Percentiles rank a stretch among this genome's conserved stretches.
These are phyloP conservation scores for Passer domesticus DNA, from an alignment of 2,113 vertebrate species.

Conservation along the genomic window DNA sequence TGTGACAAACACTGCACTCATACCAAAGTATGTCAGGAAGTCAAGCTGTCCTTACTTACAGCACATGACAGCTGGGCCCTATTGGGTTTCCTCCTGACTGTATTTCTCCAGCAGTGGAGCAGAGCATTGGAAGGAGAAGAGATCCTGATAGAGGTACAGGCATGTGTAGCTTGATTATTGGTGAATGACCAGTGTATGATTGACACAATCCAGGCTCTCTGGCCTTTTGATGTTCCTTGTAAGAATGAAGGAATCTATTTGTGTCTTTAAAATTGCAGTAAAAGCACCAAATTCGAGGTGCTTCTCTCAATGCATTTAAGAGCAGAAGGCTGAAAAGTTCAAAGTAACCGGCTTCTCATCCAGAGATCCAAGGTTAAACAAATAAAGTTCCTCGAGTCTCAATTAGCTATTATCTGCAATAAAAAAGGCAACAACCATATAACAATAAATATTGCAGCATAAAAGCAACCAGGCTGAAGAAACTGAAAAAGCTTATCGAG, in stretches of 20 bases:
- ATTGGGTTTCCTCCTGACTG: not conserved
- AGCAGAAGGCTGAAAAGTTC: conserved; percentile 49
- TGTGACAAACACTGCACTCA: not conserved
- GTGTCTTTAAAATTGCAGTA: conserved; percentile 57
- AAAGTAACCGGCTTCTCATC: conserved; percentile 51
- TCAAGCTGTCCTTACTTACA: not conserved
- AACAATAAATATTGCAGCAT: conserved; percentile 50
- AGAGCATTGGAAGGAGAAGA: not conserved
- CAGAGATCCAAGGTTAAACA: conserved; percentile 67
- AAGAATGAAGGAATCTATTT: conserved; percentile 50
- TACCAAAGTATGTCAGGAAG: not conserved
- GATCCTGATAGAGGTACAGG: not conserved
- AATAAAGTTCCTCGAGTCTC: conserved; percentile 58
- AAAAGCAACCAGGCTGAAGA: conserved; percentile 31
- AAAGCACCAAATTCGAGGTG: conserved; percentile 50
- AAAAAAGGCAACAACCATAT: not conserved
- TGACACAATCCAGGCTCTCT: conserved; percentile 46
- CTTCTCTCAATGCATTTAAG: conserved; percentile 49
- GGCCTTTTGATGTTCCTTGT: conserved; percentile 52
- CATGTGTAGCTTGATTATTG: conserved; percentile 14
- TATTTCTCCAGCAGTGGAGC: not conserved
- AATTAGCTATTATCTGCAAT: conserved; percentile 59
- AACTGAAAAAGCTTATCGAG: conserved; percentile 21
- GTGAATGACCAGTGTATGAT: not conserved
- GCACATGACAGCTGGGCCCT: not conserved